Base-by-base conservation (phyloP, 2,113 vertebrate species). In the Edolisoma coerulescens region DNA sequence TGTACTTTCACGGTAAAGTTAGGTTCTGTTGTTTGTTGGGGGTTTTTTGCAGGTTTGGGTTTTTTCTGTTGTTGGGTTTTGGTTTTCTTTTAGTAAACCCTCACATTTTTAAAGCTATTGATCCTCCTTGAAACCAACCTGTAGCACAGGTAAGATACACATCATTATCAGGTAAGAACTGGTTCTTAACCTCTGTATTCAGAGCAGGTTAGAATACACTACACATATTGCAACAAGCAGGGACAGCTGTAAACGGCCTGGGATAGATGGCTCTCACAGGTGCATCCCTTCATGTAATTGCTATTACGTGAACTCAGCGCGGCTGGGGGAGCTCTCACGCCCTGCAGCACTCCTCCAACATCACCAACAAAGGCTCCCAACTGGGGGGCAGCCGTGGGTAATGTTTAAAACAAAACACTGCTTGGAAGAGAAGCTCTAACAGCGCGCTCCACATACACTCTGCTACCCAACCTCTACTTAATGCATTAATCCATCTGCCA, bases 301-400 rank as follows among this genome's bases (percentile, higher is more conserved):
- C 23, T 5, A 21, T 26, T 44, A 56, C 26, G 17, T 15, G 19
- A 71, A 47, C 20, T 35, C 2, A 16, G 64, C 41, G 17, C 30
- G 64, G 23, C 39, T 5, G 35, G 35, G 26, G 28, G 33, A 75
- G 41, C 39, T 45, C 41, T 64, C 61, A 27, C 10, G 28, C 49
- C 11, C 39, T 1, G 47, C 15, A 59, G 64, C 56, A 30, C 3
- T 3, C 13, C n/a, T 49, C 33, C 70, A 23, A 11, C 28, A 16
- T 2, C 0, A 0, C 32, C 45, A 53, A 17, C 68, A 45, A 27
- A 78, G 45, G 53, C 45, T 16, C 44, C 44, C 0, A 2, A 9
- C 26, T 2, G 18, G 1, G 33, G 22, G 54, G n/a, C 27, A 27
- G 59, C 8, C 0, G 1, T 0, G 3, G 12, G 1, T 3, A 44